Evolutionary conservation across 2,113 vertebrate species (phyloP), one percentile per base, ranked within the genome.

Genomic region (Chascanopsetta lugubris): DNA sequence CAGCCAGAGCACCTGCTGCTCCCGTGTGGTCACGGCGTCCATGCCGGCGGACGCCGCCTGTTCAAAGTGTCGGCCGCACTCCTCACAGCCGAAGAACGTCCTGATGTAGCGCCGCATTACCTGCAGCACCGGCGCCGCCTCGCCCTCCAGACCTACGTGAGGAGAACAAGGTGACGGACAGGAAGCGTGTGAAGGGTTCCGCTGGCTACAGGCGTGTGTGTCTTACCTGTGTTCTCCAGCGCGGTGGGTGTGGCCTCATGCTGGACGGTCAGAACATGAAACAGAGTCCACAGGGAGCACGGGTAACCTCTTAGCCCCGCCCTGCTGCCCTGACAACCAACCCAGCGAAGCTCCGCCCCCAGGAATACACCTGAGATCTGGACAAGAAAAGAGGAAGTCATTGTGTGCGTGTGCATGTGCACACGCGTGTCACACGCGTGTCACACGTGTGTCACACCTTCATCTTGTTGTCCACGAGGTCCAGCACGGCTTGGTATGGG

Each of bases 381-480:
- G 15, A 69, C 3, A 65, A 21, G 48, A 47, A n/a, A 43, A 57
- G 22, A 32, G 48, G 34, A 69, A 36, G 47, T 76, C 26, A 73
- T 15, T 50, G 34, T 45, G 36, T 32, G 43, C 38, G 58, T 20
- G 50, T 46, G n/a, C 47, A 50, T 42, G 18, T 56, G 60, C 49
- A 5, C 30, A 20, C 9, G 27, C 11, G 26, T 13, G 15, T 34
- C n/a, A n/a, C n/a, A n/a, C n/a, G 22, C 24, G 10, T 42, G 8
- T 24, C n/a, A n/a, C n/a, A n/a, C n/a, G 20, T 13, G 32, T 26
- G 24, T 72, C 91, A 93, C 81, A 97, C 97, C 93, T 89, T 93
- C 96, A 99, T 96, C 87, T 95, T 97, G 91, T 99, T 99, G 92
- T 97, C 94, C 73, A 97, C 94, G 69, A 99, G 93, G 88, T 99